phyloP scores from a whole-genome alignment of 1,140 invertebrate genomes.

The Drosophila pectinifera region DNA sequence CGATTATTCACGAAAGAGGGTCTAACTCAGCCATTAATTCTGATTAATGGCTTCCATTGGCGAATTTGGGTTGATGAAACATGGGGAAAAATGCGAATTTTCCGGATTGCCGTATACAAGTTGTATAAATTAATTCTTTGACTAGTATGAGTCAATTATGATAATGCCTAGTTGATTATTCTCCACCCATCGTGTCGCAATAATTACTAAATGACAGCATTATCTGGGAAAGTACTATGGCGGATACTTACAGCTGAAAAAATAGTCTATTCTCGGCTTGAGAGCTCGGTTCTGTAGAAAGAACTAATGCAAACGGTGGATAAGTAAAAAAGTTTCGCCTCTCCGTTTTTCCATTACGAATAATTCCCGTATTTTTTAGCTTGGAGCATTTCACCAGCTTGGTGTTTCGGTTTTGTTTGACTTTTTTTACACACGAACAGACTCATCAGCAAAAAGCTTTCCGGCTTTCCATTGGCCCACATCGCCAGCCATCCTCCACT shows the following conservation, averaged over 20 bases:
- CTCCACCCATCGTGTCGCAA: not conserved
- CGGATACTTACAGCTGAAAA: not conserved
- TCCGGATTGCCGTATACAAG: not conserved
- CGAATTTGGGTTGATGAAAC: not conserved
- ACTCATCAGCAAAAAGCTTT: slow-evolving; percentile 60
- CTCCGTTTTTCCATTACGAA: slow-evolving; percentile 18
- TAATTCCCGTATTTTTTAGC: slow-evolving; percentile 15
- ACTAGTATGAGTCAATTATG: not conserved
- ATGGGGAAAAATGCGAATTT: not conserved
- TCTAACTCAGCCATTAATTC: not conserved
- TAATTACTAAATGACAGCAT: not conserved
- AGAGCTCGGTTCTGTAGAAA: not conserved
- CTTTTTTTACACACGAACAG: slow-evolving; percentile 27
- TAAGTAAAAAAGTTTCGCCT: slow-evolving; percentile 32
- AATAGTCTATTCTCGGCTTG: not conserved
- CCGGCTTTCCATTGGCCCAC: slow-evolving; percentile 35
- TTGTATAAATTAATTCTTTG: not conserved
- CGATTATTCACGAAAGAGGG: not conserved
- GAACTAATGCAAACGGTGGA: slow-evolving; percentile 37
- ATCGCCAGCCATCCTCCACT: slow-evolving; percentile 1
- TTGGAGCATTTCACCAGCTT: not conserved
- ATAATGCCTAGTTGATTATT: not conserved
- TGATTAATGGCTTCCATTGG: not conserved
- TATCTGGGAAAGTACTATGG: not conserved
- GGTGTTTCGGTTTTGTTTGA: slow-evolving; percentile 17